Conservation (phyloP, 2,113 vertebrate genomes). For the Hippocampus barbouri region DNA sequence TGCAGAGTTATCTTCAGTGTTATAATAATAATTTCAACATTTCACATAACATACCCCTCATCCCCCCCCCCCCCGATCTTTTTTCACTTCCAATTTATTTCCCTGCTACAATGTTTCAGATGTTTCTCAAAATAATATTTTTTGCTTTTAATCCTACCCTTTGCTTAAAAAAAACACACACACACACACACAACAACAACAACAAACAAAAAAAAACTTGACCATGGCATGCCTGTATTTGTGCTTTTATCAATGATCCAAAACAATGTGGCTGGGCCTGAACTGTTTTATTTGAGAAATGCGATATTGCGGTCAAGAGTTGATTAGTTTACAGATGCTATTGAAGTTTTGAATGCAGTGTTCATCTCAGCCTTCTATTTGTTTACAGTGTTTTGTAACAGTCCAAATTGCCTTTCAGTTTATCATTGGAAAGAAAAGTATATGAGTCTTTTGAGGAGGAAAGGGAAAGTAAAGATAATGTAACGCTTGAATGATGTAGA, state of each 20-base stretch:
- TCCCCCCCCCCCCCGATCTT: too few relatives aligned
- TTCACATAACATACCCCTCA: neutral
- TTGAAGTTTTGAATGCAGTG: neutral
- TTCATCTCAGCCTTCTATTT: conserved; percentile 24
- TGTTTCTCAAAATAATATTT: neutral
- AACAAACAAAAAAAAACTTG: neutral
- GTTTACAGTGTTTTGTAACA: conserved; percentile 13
- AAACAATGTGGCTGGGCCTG: conserved; percentile 43
- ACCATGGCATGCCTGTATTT: neutral
- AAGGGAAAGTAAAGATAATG: neutral
- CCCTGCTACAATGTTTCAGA: neutral
- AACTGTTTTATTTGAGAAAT: neutral
- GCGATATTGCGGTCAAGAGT: neutral
- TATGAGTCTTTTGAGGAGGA: neutral
- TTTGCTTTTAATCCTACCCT: neutral
- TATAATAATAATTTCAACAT: neutral
- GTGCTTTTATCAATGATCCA: neutral
- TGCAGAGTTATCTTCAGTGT: too few relatives aligned
- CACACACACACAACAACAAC: neutral
- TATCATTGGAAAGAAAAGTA: neutral
- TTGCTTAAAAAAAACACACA: neutral
- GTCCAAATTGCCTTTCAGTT: neutral
- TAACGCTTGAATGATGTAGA: neutral
- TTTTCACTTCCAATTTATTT: neutral
- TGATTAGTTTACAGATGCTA: conserved; percentile 13